Conservation (phyloP, 1,140 invertebrate species). For the Maniola jurtina region DNA sequence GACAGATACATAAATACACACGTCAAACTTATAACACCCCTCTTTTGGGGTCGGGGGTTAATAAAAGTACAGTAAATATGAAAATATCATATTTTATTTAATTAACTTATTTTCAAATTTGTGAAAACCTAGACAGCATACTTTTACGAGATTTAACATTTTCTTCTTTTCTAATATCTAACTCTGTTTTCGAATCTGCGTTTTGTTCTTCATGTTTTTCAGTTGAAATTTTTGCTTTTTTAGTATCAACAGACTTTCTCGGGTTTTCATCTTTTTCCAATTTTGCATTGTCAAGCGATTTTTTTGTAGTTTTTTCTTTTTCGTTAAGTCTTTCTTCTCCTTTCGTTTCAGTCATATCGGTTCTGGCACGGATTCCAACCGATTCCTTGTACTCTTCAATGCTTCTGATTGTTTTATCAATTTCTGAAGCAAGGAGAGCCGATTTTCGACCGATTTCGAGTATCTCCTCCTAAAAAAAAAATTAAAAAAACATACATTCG, state of each 20-base stretch:
- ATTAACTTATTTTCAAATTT: not conserved
- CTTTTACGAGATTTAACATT: not conserved
- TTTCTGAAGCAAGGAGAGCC: constrained; percentile 59
- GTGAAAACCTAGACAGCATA: not conserved
- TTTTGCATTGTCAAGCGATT: not conserved
- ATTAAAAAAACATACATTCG: too few species aligned
- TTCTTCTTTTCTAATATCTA: not conserved
- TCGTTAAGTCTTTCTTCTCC: not conserved
- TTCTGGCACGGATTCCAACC: constrained; percentile 28
- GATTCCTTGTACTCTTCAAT: constrained; percentile 67
- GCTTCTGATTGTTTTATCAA: constrained; percentile 60
- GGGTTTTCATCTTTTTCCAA: too few species aligned
- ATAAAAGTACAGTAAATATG: not conserved
- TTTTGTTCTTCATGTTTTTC: not conserved
- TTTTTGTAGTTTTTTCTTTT: not conserved
- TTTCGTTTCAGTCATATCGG: not conserved
- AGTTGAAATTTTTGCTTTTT: not conserved
- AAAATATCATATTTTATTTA: not conserved
- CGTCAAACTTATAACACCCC: too few species aligned
- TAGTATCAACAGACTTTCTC: not conserved
- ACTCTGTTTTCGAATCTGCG: not conserved
- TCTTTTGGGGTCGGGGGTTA: too few species aligned
- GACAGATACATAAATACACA: too few species aligned
- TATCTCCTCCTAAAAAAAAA: constrained; percentile 54
- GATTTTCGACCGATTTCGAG: constrained; percentile 60